Base-by-base conservation (phyloP, 2,797 vertebrate genomes). In the Crocodylus rhombifer region DNA sequence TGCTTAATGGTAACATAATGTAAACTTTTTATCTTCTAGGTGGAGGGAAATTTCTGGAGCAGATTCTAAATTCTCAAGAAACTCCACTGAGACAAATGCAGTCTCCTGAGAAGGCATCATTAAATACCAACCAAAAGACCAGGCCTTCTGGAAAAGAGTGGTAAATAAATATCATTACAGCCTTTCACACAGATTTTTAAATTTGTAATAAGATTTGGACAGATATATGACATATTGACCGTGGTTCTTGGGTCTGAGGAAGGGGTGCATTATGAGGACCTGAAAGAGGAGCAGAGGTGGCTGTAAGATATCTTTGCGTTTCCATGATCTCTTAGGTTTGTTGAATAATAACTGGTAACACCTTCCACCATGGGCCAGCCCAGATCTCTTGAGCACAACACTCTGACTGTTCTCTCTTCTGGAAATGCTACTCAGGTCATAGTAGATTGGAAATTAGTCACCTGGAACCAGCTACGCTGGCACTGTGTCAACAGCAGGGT, bases 71-170 rank as follows among this genome's bases (percentile, higher is more conserved):
- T 97, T 96, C 95, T 94, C 97, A 96, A 56, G 97, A 96, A 95
- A 91, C 85, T 92, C 92, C 93, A 23, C 77, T 77, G 84, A 96
- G 91, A 60, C 97, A 96, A 96, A 92, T 42, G 11, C 87, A 95
- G 7, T 80, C 86, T 93, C 93, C 92, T 63, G 93, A 96, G 36
- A 96, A 95, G 87, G 81, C 82, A 61, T 61, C 86, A 75, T 89
- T 98, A 92, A 85, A 96, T 86, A 97, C 94, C 85, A 96, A 94
- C 97, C 98, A 97, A 93, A 73, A 67, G 74, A 80, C 86, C 83
- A 97, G 87, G 96, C 82, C 81, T 95, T 90, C 97, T 82, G 97
- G 97, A 85, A 97, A 69, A 96, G 94, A 97, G 96, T 98, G 98
- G 99, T 99, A 98, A 97, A 96, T 79, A 89, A 85, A 65, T 55